Evolutionary conservation across 1,140 invertebrate species (phyloP).

Genomic region (Stegodyphus dumicola): DNA sequence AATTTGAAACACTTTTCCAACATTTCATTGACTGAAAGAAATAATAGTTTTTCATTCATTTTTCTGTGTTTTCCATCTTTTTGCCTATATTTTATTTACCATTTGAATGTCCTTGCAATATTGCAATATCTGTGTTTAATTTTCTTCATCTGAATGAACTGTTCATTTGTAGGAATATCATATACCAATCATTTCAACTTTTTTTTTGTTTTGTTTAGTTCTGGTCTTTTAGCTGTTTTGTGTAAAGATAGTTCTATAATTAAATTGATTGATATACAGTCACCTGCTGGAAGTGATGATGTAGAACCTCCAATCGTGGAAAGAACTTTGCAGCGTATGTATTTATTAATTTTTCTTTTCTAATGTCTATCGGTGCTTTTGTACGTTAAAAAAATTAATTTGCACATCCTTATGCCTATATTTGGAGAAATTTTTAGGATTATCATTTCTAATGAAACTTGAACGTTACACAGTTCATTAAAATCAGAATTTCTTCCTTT

Average conservation of each 20-base stretch:
- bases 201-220: slow-evolving; percentile 20
- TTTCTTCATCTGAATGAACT: too few relatives aligned
- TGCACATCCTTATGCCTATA: too few relatives aligned
- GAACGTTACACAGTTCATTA: too few relatives aligned
- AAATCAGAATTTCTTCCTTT: too few relatives aligned
- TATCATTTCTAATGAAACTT: too few relatives aligned
- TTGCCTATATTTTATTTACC: neutral
- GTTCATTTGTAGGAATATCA: neutral
- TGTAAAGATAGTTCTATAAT: slow-evolving; percentile 76
- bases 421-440: too few relatives aligned
- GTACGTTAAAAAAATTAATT: neutral
- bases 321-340: slow-evolving; percentile 71
- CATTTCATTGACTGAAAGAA: too few relatives aligned
- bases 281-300: slow-evolving; percentile 76
- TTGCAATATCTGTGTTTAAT: too few relatives aligned
- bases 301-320: slow-evolving; percentile 81
- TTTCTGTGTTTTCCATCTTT: too few relatives aligned
- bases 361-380: neutral
- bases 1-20: too few relatives aligned
- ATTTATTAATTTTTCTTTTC: neutral
- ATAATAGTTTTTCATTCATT: too few relatives aligned
- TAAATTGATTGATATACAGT: slow-evolving; percentile 84
- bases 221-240: slow-evolving; percentile 69
- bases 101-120: too few relatives aligned
- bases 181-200: neutral